phyloP scores from a whole-genome alignment of 1,140 invertebrate genomes.

The Leguminivora glycinivorella region DNA sequence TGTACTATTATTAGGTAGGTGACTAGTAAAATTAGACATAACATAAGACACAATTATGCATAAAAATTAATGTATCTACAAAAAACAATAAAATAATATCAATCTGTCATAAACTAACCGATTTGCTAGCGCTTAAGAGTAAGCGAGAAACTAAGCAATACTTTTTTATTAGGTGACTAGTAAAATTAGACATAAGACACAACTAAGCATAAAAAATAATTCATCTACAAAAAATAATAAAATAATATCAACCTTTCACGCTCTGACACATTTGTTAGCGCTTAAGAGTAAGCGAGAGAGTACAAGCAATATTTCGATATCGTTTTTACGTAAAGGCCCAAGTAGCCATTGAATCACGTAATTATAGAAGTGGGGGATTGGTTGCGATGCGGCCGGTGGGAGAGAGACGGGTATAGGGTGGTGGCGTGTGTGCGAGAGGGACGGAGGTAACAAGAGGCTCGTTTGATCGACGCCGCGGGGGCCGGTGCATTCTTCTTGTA shows the following conservation, averaged over 20 bases:
- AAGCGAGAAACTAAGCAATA: too few species aligned
- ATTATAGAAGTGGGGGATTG: constrained; percentile 79
- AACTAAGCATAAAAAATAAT: too few species aligned
- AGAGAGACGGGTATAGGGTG: constrained; percentile 52
- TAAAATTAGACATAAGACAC: too few species aligned
- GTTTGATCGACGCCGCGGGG: constrained; percentile 77
- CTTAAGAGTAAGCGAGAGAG: neutral
- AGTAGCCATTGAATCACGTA: constrained; percentile 79
- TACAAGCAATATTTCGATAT: constrained; percentile 38
- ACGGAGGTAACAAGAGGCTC: constrained; percentile 70
- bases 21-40: too few species aligned
- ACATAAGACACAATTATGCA: too few species aligned
- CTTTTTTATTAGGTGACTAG: too few species aligned
- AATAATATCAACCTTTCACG: constrained; percentile 48
- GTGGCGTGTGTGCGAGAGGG: constrained; percentile 54
- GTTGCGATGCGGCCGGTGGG: constrained; percentile 64
- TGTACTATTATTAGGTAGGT: too few species aligned
- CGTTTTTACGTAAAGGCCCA: constrained; percentile 47
- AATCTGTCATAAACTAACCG: too few species aligned
- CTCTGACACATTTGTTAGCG: constrained; percentile 44
- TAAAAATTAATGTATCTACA: too few species aligned
- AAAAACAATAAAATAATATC: too few species aligned
- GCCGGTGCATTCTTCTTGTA: constrained; percentile 77
- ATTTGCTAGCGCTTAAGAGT: too few species aligned
- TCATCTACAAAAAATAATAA: too few species aligned